phyloP scores from a whole-genome alignment of 2,888 invertebrate species.

The Eristalinus sepulchralis region DNA sequence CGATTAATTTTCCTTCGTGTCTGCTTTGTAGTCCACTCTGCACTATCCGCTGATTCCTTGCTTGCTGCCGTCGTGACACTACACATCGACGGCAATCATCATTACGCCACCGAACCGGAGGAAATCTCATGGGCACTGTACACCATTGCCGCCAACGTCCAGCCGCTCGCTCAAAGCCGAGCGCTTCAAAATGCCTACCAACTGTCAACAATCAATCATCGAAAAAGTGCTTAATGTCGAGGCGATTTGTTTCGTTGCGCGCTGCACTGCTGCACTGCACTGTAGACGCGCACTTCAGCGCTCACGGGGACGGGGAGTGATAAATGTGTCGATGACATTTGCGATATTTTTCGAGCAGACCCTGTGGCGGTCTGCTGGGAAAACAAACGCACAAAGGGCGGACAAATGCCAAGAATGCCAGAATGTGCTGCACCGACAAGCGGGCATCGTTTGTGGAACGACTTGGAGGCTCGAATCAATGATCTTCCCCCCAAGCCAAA shows the following conservation, averaged over 20 bases:
- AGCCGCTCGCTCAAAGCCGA: too few relatives aligned
- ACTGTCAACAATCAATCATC: conserved; percentile 42
- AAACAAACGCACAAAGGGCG: neutral
- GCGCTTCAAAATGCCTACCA: conserved; percentile 26
- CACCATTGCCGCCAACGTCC: conserved; percentile 33
- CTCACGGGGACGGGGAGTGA: neutral
- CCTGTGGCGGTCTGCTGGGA: conserved; percentile 1
- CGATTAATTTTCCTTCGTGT: neutral
- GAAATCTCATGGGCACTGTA: conserved; percentile 49
- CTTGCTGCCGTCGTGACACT: neutral
- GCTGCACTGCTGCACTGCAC: neutral
- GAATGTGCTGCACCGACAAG: too few relatives aligned
- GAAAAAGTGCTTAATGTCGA: conserved; percentile 31
- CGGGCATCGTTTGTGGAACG: neutral
- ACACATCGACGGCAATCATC: conserved; percentile 61
- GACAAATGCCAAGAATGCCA: conserved; percentile 14
- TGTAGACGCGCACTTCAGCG: neutral
- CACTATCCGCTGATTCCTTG: neutral
- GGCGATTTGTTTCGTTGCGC: conserved; percentile 32
- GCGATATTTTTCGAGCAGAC: conserved; percentile 28
- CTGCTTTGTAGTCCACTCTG: neutral
- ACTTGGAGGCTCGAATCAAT: neutral
- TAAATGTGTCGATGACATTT: conserved; percentile 35
- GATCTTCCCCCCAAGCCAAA: neutral
- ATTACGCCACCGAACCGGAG: conserved; percentile 41